Conservation (phyloP, 2,888 invertebrate species). For the Serrognathus titanus region DNA sequence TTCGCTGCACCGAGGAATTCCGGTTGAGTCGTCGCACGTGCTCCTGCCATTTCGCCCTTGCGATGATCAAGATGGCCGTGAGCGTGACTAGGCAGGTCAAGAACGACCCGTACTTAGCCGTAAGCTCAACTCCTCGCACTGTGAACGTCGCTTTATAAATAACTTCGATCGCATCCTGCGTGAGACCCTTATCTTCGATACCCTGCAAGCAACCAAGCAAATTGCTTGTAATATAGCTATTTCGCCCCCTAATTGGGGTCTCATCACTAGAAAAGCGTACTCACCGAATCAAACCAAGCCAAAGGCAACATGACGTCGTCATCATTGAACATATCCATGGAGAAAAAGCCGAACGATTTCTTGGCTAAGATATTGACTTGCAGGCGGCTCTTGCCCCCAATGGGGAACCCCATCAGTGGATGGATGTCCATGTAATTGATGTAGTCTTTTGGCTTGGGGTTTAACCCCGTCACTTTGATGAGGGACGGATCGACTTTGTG, state of each 20-base stretch:
- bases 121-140: conserved; percentile 59
- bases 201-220: conserved; percentile 52
- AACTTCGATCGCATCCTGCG: conserved; percentile 56
- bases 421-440: conserved; percentile 73
- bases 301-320: conserved; percentile 67
- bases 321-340: conserved; percentile 56
- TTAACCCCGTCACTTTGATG: conserved; percentile 59
- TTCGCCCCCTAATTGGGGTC: conserved; percentile 42
- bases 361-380: conserved; percentile 71
- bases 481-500: conserved; percentile 59
- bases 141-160: conserved; percentile 66
- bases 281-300: conserved; percentile 71
- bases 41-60: conserved; percentile 1
- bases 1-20: not conserved
- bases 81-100: conserved; percentile 47
- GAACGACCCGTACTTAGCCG: conserved; percentile 57
- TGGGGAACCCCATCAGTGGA: conserved; percentile 67
- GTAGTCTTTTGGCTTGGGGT: conserved; percentile 59
- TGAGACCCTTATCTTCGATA: conserved; percentile 59
- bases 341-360: conserved; percentile 50
- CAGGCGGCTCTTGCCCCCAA: conserved; percentile 63
- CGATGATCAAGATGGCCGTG: conserved; percentile 14
- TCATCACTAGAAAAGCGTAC: conserved; percentile 48
- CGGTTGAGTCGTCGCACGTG: not conserved
- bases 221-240: conserved; percentile 61